phyloP scores from a whole-genome alignment of 2,797 vertebrate species.

The Anisognathus igniventris region DNA sequence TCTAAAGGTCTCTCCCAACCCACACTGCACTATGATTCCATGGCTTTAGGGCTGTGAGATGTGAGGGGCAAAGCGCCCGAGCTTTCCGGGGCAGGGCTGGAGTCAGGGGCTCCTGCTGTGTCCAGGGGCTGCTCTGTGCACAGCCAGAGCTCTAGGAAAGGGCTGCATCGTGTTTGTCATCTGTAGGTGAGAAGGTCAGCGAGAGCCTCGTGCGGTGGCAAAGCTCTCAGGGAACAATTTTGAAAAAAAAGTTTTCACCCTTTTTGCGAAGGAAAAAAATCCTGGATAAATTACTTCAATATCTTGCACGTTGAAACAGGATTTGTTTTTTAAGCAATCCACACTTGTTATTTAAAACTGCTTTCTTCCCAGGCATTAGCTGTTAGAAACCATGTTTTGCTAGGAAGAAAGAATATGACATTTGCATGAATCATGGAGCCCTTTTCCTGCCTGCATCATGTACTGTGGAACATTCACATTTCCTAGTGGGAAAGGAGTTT shows the following conservation, averaged over 20 bases:
- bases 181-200: neutral
- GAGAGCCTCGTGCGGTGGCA: neutral
- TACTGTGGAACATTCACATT: neutral
- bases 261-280: neutral
- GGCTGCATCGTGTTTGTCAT: fast-evolving
- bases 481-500: neutral
- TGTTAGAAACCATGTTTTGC: neutral
- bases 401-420: neutral
- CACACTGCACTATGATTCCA: neutral
- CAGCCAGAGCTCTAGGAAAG: neutral
- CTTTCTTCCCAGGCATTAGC: neutral
- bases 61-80: fast-evolving
- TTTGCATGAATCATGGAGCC: neutral
- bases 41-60: neutral
- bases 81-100: neutral
- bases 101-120: fast-evolving
- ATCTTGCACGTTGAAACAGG: neutral
- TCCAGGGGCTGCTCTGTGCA: neutral
- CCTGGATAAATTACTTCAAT: neutral
- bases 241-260: neutral
- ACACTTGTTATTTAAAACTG: neutral
- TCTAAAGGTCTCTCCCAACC: neutral
- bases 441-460: neutral
- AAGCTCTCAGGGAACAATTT: neutral
- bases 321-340: neutral